Conservation (phyloP, 1,140 invertebrate genomes). For the Helicoverpa armigera region DNA sequence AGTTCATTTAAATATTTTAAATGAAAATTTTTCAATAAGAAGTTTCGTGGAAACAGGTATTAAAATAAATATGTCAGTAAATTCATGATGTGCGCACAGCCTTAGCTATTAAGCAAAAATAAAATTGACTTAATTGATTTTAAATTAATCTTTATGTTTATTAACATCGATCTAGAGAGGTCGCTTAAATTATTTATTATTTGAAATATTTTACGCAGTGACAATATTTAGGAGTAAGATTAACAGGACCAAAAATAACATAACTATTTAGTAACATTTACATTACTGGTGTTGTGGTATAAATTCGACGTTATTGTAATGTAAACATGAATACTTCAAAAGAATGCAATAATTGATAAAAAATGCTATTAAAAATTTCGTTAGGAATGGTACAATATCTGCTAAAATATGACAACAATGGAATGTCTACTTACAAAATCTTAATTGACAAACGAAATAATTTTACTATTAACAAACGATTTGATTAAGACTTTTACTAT, state of each 20-base stretch:
- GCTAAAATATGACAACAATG: neutral
- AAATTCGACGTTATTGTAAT: no score
- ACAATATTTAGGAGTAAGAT: neutral
- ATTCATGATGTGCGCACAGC: neutral
- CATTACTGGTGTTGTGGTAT: no score
- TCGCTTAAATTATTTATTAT: constrained; percentile 5
- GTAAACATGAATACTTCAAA: no score
- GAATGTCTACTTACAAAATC: neutral
- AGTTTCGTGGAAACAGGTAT: no score
- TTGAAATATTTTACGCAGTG: neutral
- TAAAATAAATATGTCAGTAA: neutral
- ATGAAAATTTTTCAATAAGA: neutral
- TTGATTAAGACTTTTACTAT: no score
- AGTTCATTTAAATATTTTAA: no score
- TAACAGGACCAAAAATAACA: neutral
- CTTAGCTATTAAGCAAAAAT: no score
- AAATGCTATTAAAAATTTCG: no score
- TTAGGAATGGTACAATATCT: no score
- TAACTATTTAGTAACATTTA: no score
- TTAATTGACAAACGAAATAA: neutral
- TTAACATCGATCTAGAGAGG: constrained; percentile 12
- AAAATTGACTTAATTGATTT: neutral
- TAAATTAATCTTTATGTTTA: neutral
- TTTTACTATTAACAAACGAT: neutral
- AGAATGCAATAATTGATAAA: no score